Conservation (phyloP, 2,888 invertebrate genomes). For the Copidosoma aretas region DNA sequence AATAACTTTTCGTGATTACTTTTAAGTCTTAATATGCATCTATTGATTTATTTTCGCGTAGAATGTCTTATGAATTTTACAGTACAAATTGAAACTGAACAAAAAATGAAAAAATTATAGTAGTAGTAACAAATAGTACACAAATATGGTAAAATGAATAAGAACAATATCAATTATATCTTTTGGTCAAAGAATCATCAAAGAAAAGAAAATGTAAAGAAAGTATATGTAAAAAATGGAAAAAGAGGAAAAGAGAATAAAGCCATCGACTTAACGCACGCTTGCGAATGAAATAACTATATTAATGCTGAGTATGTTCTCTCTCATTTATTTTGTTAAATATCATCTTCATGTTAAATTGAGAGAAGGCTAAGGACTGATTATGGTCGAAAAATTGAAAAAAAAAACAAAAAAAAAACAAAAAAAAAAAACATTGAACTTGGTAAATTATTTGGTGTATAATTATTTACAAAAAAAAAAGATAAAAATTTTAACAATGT, state of each 20-base stretch:
- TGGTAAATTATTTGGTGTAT: slow-evolving; percentile 14
- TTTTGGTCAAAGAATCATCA: slow-evolving; percentile 17
- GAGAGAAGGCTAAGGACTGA: slow-evolving; percentile 16
- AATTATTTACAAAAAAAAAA: slow-evolving; percentile 18
- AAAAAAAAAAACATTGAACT: slow-evolving; percentile 2
- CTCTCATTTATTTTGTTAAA: slow-evolving; percentile 28
- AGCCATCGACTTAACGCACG: slow-evolving; percentile 36
- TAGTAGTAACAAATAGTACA: slow-evolving; percentile 5
- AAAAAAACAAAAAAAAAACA: slow-evolving; percentile 14
- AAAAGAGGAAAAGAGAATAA: slow-evolving; percentile 28
- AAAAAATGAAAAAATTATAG: neutral
- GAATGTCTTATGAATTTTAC: slow-evolving; percentile 44
- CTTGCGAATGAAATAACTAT: slow-evolving; percentile 35
- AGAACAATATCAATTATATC: slow-evolving; percentile 32
- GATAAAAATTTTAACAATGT: slow-evolving; percentile 31
- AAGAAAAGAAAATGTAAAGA: slow-evolving; percentile 31
- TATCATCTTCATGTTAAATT: slow-evolving; percentile 32
- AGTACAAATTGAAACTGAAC: slow-evolving; percentile 40
- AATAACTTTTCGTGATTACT: slow-evolving; percentile 33
- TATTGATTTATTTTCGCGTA: slow-evolving; percentile 44
- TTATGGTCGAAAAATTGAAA: slow-evolving; percentile 25
- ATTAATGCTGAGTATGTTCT: slow-evolving; percentile 20
- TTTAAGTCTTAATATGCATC: slow-evolving; percentile 34
- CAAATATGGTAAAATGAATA: neutral
- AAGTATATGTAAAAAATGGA: slow-evolving; percentile 29